phyloP scores from a whole-genome alignment of 2,888 invertebrate species.

The Apomyelois bistriatella region DNA sequence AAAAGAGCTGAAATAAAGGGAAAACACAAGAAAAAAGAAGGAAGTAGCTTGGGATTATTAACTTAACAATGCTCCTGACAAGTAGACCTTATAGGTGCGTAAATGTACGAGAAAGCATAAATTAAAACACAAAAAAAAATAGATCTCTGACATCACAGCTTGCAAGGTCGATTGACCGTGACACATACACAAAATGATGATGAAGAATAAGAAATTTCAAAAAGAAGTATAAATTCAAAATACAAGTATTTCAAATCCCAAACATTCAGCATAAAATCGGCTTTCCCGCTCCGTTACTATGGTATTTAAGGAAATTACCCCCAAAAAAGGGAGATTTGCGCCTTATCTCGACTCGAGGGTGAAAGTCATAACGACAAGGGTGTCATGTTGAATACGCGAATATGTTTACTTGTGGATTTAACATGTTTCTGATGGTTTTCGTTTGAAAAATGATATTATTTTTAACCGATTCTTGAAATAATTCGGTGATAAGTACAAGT shows the following conservation, averaged over 20 bases:
- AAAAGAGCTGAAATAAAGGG: too few relatives aligned
- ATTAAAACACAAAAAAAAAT: too few relatives aligned
- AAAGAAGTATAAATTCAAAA: background rate
- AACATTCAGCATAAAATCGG: background rate
- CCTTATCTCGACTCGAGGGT: background rate
- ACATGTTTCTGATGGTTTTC: background rate
- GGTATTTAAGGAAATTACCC: conserved; percentile 10
- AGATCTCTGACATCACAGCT: too few relatives aligned
- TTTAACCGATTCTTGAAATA: background rate
- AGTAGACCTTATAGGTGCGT: too few relatives aligned
- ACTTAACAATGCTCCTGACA: too few relatives aligned
- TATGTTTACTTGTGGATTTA: background rate
- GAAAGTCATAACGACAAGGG: conserved; percentile 2
- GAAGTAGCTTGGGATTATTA: too few relatives aligned
- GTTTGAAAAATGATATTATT: background rate
- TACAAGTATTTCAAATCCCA: background rate
- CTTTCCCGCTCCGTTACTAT: background rate
- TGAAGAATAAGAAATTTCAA: too few relatives aligned
- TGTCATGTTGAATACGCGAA: background rate
- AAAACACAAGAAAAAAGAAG: too few relatives aligned
- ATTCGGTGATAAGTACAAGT: too few relatives aligned
- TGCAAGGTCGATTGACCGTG: too few relatives aligned
- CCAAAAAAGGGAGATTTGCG: background rate
- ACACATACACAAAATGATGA: too few relatives aligned
- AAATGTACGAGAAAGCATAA: too few relatives aligned